Conservation (phyloP, 1,140 invertebrate genomes). For the Zaprionus kolodkinae region DNA sequence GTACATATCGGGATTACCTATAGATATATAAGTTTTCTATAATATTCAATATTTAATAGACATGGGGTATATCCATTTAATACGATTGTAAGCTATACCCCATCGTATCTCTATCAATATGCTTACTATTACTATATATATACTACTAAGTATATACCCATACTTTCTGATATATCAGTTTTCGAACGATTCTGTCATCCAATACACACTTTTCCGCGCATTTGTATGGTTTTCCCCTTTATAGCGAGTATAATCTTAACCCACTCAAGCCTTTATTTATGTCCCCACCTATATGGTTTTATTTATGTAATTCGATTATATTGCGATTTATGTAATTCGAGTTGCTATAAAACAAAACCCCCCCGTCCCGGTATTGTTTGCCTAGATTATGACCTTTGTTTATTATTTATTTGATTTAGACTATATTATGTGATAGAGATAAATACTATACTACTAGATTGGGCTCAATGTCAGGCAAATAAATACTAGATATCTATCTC, state of each 20-base stretch:
- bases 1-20: no score
- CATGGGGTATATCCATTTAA: no score
- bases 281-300: not conserved
- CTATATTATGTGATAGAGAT: slow-evolving; percentile 7
- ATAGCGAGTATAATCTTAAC: not conserved
- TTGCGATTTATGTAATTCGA: slow-evolving; percentile 9
- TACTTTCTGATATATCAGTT: not conserved
- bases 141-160: no score
- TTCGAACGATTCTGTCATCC: not conserved
- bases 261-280: not conserved
- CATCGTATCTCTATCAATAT: not conserved
- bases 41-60: no score
- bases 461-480: slow-evolving; percentile 33
- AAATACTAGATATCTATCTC: slow-evolving; percentile 10
- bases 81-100: not conserved
- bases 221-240: not conserved
- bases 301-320: slow-evolving; percentile 16
- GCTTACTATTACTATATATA: not conserved
- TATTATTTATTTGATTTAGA: slow-evolving; percentile 13
- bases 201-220: not conserved
- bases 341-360: not conserved
- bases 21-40: no score
- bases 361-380: not conserved
- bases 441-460: not conserved
- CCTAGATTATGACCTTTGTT: slow-evolving; percentile 10